A percentile compares a stretch with the other conserved stretches of the same genome.
Conservation (phyloP, 2,113 vertebrate species). For the Pandion haliaetus region DNA sequence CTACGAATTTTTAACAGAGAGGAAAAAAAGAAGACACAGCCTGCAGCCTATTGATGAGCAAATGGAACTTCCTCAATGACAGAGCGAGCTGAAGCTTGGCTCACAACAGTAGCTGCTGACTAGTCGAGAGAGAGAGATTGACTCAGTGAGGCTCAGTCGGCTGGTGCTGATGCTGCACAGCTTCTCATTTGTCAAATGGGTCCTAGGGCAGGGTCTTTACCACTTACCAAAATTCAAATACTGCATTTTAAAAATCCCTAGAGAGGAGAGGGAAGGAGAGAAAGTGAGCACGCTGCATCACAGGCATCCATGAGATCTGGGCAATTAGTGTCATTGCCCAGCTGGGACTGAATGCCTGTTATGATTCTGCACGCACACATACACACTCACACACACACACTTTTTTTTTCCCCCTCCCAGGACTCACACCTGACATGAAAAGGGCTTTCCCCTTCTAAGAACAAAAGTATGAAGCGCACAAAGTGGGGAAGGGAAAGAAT, state of each 20-base stretch:
- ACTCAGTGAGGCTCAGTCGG: constrained; percentile 72
- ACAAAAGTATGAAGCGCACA: neutral
- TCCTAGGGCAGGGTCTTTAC: constrained; percentile 78
- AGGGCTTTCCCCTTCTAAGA: constrained; percentile 50
- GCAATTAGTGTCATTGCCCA: constrained; percentile 73
- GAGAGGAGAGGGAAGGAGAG: constrained; percentile 66
- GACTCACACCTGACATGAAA: constrained; percentile 38
- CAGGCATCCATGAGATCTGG: constrained; percentile 69
- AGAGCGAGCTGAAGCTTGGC: constrained; percentile 69
- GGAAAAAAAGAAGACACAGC: constrained; percentile 35
- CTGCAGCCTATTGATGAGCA: constrained; percentile 75
- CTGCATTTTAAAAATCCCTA: constrained; percentile 78
- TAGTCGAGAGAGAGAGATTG: constrained; percentile 62
- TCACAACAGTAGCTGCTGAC: constrained; percentile 74
- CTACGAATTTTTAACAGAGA: constrained; percentile 5
- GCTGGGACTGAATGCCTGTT: constrained; percentile 69
- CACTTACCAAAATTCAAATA: constrained; percentile 83
- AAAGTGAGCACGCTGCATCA: constrained; percentile 54
- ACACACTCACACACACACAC: neutral
- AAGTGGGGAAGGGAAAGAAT: neutral
- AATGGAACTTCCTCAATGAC: constrained; percentile 77
- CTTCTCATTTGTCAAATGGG: constrained; percentile 85
- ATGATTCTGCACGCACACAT: constrained; percentile 33
- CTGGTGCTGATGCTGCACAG: constrained; percentile 71
- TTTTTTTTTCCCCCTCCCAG: neutral